phyloP scores from a whole-genome alignment of 2,797 vertebrate genomes.

The Amazona ochrocephala region DNA sequence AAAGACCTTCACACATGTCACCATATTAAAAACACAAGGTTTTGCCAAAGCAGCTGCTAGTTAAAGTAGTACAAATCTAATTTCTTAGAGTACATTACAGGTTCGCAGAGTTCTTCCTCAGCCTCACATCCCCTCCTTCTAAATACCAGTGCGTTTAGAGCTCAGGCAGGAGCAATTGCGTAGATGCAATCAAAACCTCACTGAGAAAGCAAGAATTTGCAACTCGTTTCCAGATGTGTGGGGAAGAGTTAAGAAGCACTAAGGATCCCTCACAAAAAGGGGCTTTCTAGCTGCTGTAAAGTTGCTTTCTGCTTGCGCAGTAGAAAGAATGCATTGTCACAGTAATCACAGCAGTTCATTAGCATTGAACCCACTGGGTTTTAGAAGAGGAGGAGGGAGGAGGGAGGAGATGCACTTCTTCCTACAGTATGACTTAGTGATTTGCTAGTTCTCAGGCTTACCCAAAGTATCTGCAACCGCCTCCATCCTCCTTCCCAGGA shows the following conservation, averaged over 20 bases:
- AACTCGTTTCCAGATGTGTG: background rate
- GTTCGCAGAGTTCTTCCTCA: background rate
- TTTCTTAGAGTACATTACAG: background rate
- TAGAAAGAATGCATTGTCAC: background rate
- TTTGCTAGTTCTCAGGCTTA: background rate
- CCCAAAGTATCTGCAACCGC: background rate
- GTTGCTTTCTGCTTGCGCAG: background rate
- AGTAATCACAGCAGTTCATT: background rate
- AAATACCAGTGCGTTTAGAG: background rate
- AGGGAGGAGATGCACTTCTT: background rate
- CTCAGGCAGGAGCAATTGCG: background rate
- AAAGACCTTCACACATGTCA: background rate
- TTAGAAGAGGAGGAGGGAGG: background rate
- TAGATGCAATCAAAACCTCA: background rate
- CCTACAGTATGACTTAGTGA: background rate
- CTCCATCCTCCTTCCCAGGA: background rate
- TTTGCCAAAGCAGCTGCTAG: background rate
- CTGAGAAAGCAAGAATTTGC: background rate
- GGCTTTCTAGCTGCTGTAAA: background rate
- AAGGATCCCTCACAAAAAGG: background rate
- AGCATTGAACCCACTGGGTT: background rate
- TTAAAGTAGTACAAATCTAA: background rate
- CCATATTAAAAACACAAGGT: fast-evolving
- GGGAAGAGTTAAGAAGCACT: background rate
- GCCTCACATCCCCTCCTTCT: background rate